A percentile compares a stretch with the other conserved stretches of the same genome.
Conservation (phyloP, 2,888 invertebrate species). For the Sesia bembeciformis region DNA sequence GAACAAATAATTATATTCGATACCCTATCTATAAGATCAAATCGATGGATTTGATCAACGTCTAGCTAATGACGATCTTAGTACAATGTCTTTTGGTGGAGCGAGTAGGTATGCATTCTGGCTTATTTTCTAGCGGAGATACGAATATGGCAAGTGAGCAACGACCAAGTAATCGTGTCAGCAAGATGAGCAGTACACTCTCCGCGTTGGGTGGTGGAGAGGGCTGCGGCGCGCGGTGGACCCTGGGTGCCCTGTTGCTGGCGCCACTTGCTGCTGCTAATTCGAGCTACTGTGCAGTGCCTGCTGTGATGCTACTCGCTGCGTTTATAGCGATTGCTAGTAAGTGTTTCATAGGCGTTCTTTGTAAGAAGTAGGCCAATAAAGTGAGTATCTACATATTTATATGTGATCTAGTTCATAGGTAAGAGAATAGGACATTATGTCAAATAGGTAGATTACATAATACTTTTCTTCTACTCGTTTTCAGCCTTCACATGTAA, state of each 20-base stretch:
- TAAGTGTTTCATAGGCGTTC: constrained; percentile 22
- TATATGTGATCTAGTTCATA: no score
- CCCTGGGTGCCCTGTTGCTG: constrained; percentile 72
- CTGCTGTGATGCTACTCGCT: constrained; percentile 69
- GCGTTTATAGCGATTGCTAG: constrained; percentile 69
- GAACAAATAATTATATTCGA: no score
- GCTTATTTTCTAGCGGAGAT: not conserved
- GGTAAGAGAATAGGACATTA: no score
- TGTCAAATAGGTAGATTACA: not conserved
- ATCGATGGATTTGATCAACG: no score
- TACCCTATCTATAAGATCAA: no score
- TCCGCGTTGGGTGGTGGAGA: constrained; percentile 44
- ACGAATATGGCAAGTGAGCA: constrained; percentile 33
- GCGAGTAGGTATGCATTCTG: no score
- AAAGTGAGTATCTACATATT: no score
- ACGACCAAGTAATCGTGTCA: constrained; percentile 2
- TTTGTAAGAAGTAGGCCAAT: no score
- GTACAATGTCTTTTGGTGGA: no score
- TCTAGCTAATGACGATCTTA: no score
- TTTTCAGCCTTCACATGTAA: constrained; percentile 55
- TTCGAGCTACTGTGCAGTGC: constrained; percentile 74
- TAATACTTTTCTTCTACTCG: not conserved
- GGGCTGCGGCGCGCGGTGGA: constrained; percentile 70
- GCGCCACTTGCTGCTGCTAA: constrained; percentile 75
- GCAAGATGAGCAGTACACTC: constrained; percentile 38